A percentile compares a stretch with the other conserved stretches of the same genome.
These are phyloP conservation scores for Bombyx huttoni DNA, from an alignment of 2,888 invertebrate genomes.

Conservation along the genomic window DNA sequence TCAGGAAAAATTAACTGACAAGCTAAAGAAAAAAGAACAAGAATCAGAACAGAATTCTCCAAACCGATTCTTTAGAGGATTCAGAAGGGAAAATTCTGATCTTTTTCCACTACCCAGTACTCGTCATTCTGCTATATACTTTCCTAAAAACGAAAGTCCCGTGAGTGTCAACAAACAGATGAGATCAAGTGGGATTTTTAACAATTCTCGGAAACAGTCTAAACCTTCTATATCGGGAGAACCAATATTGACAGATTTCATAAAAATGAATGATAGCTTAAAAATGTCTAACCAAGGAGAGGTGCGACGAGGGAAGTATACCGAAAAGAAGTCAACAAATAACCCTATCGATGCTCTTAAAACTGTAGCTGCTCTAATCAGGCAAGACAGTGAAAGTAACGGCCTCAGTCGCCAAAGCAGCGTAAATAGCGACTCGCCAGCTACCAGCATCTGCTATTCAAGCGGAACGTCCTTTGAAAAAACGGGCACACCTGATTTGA, in stretches of 20 bases:
- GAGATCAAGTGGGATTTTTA: constrained; percentile 79
- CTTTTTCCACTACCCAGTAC: constrained; percentile 82
- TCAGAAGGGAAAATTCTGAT: constrained; percentile 88
- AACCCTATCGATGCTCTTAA: constrained; percentile 60
- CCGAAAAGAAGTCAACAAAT: constrained; percentile 34
- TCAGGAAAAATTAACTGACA: constrained; percentile 58
- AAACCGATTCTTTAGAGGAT: constrained; percentile 82
- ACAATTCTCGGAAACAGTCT: constrained; percentile 75
- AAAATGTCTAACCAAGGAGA: constrained; percentile 57
- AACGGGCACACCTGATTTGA: constrained; percentile 48
- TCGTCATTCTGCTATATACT: constrained; percentile 81
- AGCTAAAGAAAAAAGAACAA: constrained; percentile 75
- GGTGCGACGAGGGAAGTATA: constrained; percentile 33
- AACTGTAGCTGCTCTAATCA: constrained; percentile 51
- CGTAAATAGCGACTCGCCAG: constrained; percentile 55
- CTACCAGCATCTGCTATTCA: constrained; percentile 50
- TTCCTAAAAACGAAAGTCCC: constrained; percentile 70
- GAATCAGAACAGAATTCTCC: constrained; percentile 81
- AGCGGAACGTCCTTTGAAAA: constrained; percentile 46
- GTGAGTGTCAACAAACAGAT: constrained; percentile 59
- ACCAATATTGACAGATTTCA: constrained; percentile 80
- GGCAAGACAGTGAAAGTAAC: constrained; percentile 51
- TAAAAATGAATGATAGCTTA: constrained; percentile 69
- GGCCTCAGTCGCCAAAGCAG: constrained; percentile 54
- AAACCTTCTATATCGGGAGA: constrained; percentile 70